Base-by-base conservation (phyloP, 2,888 invertebrate species). In the Caenorhabditis plicata region DNA sequence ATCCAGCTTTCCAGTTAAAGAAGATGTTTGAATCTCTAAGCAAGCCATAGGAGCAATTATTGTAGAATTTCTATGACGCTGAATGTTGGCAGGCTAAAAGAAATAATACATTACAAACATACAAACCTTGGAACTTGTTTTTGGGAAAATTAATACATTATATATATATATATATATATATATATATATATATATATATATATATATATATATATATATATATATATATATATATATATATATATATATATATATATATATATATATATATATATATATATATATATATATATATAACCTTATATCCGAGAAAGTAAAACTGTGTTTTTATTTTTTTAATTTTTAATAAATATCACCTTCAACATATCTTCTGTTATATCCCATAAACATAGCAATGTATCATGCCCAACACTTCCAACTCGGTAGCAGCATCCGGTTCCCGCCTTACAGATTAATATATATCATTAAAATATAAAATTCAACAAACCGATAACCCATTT, bases 361-460 rank as follows among this genome's bases (percentile, higher is more conserved):
- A 98, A 83, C 53, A 93, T 88, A 81, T 98, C 96, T 81, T 95
- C 73, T 13, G 94, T 95, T 57, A 98, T 87, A 82, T 98, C 98
- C 98, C 98, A 98, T 66, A 98, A 85, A 83, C 96, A 96, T 68
- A 98, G 84, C 82, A 93, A 92, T 36, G 96, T 96, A 84, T 98
- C 98, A 83, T 98, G 95, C 27, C 95, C 92, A 17, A 78, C 78
- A 23, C 67, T 71, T 25, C 78, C 78, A 27, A 78, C 63, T 22
- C 78, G 53, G 55, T 78, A 78, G 26, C 65, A 64, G 15, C 71
- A 56, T 15, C 66, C 57, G 25, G 42, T 44, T 17, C 53, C 55
- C 8, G 42, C 19, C 45, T 40, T 8, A 7, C 9, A 41, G n/a
- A 25, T 7, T 39, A 19, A 19, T 39, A 11, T 9, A 39, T 19